phyloP scores from a whole-genome alignment of 2,888 invertebrate species.

The Ecdyonurus torrentis region DNA sequence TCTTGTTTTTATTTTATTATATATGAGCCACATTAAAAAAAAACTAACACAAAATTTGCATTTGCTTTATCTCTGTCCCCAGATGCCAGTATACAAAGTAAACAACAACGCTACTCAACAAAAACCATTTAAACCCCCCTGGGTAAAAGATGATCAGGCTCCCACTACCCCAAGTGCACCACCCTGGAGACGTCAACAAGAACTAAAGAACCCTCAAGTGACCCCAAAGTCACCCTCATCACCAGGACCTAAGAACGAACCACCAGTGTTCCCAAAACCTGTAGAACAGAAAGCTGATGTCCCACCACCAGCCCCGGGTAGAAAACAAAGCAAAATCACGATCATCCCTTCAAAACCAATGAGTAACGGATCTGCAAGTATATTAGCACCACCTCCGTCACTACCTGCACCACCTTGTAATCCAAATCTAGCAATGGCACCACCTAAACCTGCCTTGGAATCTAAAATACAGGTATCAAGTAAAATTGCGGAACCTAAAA shows the following conservation, averaged over 20 bases:
- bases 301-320: slow-evolving; percentile 29
- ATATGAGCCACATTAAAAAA: no score
- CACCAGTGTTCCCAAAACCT: not conserved
- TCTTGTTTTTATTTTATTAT: no score
- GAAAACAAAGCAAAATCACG: slow-evolving; percentile 29
- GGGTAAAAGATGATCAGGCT: slow-evolving; percentile 41
- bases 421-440: not conserved
- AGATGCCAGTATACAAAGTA: slow-evolving; percentile 1
- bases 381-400: not conserved
- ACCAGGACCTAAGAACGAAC: not conserved
- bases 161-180: not conserved
- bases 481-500: not conserved
- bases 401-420: not conserved
- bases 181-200: not conserved
- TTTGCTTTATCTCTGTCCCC: no score
- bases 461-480: not conserved
- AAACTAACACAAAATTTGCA: no score
- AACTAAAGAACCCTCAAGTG: not conserved
- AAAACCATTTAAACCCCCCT: slow-evolving; percentile 47
- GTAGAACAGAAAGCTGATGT: slow-evolving; percentile 18
- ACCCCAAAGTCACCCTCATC: not conserved
- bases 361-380: slow-evolving; percentile 17
- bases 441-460: not conserved
- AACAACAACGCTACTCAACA: not conserved
- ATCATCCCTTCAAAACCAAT: slow-evolving; percentile 27